Conservation (phyloP, 2,113 vertebrate genomes). For the Daphoenositta chrysoptera region DNA sequence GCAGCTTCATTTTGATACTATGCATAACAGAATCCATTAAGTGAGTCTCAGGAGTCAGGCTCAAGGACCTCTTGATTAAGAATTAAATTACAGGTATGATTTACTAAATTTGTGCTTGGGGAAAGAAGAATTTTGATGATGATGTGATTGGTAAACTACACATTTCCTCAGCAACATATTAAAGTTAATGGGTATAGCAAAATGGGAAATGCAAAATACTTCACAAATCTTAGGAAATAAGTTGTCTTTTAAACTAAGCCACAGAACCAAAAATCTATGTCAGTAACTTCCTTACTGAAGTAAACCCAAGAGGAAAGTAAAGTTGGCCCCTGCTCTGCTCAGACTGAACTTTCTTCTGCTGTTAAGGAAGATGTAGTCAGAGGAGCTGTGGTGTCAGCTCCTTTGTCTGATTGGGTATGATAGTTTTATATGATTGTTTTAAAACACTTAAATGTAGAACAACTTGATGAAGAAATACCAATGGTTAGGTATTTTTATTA, state of each 20-base stretch:
- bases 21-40: slow-evolving; percentile 36
- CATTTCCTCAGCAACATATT: not conserved
- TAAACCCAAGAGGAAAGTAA: not conserved
- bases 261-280: not conserved
- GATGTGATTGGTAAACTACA: slow-evolving; percentile 37
- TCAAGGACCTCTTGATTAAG: slow-evolving; percentile 69
- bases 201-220: not conserved
- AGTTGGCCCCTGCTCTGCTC: not conserved
- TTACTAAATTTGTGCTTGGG: slow-evolving; percentile 64
- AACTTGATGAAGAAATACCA: not conserved
- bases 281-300: not conserved
- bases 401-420: not conserved
- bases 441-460: not conserved
- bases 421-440: not conserved
- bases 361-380: not conserved
- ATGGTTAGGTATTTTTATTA: not conserved
- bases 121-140: slow-evolving; percentile 46
- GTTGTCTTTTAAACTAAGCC: not conserved
- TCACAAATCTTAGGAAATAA: not conserved
- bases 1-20: slow-evolving; percentile 45
- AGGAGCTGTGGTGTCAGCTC: not conserved
- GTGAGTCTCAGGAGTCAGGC: slow-evolving; percentile 49
- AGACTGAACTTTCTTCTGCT: not conserved
- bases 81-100: slow-evolving; percentile 65
- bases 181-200: slow-evolving; percentile 20